These are phyloP conservation scores for Mus minutoides DNA, from an alignment of 2,797 vertebrate species.

Conservation along the genomic window DNA sequence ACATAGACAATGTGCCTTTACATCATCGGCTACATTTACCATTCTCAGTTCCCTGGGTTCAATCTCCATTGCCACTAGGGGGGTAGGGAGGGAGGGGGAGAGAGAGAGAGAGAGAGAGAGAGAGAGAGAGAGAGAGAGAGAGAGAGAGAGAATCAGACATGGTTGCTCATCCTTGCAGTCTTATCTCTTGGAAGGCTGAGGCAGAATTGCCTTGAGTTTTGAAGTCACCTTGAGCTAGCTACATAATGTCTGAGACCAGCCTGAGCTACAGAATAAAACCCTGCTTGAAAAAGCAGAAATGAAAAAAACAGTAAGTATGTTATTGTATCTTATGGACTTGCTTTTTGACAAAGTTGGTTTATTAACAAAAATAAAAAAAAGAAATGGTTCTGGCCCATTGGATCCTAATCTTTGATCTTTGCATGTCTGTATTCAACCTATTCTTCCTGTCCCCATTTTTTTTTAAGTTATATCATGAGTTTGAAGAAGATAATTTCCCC, in stretches of 20 bases:
- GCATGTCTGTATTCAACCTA: background rate
- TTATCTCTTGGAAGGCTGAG: background rate
- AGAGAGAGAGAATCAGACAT: no score
- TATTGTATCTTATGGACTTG: background rate
- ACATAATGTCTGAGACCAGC: no score
- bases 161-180: background rate
- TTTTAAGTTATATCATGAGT: background rate
- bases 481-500: constrained; percentile 21
- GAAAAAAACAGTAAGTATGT: background rate
- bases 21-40: background rate
- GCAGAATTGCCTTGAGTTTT: background rate
- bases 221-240: background rate
- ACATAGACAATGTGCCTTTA: background rate
- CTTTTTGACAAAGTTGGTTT: background rate
- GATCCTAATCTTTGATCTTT: background rate
- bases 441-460: background rate
- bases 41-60: background rate
- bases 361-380: background rate
- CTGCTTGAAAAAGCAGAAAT: background rate
- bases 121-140: no score
- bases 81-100: no score
- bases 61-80: background rate
- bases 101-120: no score
- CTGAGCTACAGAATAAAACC: background rate
- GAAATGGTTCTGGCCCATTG: background rate